Evolutionary conservation across 2,888 invertebrate species (phyloP).

Genomic region (Pardosa pseudoannulata): DNA sequence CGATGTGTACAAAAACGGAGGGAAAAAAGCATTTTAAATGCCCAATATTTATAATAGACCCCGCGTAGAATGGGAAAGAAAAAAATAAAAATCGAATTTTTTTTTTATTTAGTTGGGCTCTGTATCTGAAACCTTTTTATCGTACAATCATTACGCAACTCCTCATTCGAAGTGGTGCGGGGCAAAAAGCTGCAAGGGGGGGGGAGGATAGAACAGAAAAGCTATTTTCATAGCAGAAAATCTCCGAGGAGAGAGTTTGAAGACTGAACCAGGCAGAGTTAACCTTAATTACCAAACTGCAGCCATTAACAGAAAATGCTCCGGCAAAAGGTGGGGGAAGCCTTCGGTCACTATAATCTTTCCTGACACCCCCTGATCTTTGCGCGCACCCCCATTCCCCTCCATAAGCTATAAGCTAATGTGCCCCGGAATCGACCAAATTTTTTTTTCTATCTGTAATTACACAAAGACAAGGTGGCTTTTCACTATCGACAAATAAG

Average conservation of each 20-base stretch:
- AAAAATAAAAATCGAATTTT: slow-evolving; percentile 45
- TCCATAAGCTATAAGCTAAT: slow-evolving; percentile 26
- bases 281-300: slow-evolving; percentile 55
- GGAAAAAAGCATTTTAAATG: slow-evolving; percentile 40
- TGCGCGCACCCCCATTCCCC: not conserved
- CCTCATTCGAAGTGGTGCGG: slow-evolving; percentile 19
- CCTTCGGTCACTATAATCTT: slow-evolving; percentile 28
- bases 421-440: slow-evolving; percentile 35
- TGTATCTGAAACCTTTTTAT: slow-evolving; percentile 64
- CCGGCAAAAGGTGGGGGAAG: slow-evolving; percentile 24
- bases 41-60: slow-evolving; percentile 69
- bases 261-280: slow-evolving; percentile 43
- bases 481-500: slow-evolving; percentile 61
- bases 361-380: slow-evolving; percentile 7
- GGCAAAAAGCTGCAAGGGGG: slow-evolving; percentile 26
- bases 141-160: slow-evolving; percentile 56
- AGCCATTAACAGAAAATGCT: slow-evolving; percentile 66
- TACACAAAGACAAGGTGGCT: slow-evolving; percentile 34
- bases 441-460: slow-evolving; percentile 44
- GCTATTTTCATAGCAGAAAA: slow-evolving; percentile 50
- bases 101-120: slow-evolving; percentile 21
- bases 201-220: slow-evolving; percentile 37
- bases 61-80: slow-evolving; percentile 16
- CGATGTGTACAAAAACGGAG: not conserved
- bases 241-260: slow-evolving; percentile 10